Percentiles rank a stretch among this genome's conserved stretches.
phyloP scores from a whole-genome alignment of 2,797 vertebrate genomes.

The Sebastes miniatus region DNA sequence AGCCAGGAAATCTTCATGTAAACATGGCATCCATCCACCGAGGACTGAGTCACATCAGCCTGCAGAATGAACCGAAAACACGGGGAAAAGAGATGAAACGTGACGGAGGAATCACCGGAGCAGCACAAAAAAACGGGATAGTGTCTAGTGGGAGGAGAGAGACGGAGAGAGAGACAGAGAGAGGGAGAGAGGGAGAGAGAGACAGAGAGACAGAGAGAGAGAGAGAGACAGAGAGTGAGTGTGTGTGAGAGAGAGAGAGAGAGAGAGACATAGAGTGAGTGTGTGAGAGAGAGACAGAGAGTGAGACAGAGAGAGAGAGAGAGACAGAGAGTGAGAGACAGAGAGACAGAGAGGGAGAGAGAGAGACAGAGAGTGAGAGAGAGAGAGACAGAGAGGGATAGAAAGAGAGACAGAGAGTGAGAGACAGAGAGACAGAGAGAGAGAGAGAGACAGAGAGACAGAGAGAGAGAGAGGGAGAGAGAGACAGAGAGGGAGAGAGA shows the following conservation, averaged over 20 bases:
- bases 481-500: background rate
- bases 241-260: too few species aligned
- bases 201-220: too few species aligned
- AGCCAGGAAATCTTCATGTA: conserved; percentile 60
- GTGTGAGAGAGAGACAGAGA: rapidly evolving
- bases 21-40: conserved; percentile 69
- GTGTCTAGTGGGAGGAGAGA: conserved; percentile 23
- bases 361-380: background rate
- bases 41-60: conserved; percentile 49
- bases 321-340: background rate
- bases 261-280: rapidly evolving
- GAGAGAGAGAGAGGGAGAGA: too few species aligned
- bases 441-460: rapidly evolving
- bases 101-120: conserved; percentile 65
- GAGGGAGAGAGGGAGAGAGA: too few species aligned
- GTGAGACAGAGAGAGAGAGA: rapidly evolving
- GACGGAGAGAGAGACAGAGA: too few species aligned
- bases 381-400: too few species aligned
- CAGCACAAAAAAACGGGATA: conserved; percentile 38
- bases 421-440: too few species aligned
- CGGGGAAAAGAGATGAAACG: conserved; percentile 41
- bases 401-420: too few species aligned
- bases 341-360: rapidly evolving
- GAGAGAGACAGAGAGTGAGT: rapidly evolving
- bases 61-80: conserved; percentile 44